Conservation (phyloP, 2,113 vertebrate species). For the Vulpes lagopus region DNA sequence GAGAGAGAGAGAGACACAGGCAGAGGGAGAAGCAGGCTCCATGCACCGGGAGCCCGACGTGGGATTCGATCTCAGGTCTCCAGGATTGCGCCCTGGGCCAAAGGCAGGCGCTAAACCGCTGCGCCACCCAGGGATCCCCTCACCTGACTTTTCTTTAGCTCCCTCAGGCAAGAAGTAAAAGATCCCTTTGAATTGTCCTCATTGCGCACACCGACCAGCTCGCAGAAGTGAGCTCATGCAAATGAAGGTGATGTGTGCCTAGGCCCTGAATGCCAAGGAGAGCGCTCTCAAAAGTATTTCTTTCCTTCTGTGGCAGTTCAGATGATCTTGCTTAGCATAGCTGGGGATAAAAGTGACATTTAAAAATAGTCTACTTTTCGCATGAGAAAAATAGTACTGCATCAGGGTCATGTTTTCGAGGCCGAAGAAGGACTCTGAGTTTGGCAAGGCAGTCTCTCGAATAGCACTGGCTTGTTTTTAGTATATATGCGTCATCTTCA, state of each 20-base stretch:
- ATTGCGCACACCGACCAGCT: not conserved
- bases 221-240: not conserved
- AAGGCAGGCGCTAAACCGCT: too few relatives aligned
- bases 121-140: not conserved
- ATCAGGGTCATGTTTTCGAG: not conserved
- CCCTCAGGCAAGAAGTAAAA: not conserved
- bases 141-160: constrained; percentile 41
- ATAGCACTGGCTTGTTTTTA: not conserved
- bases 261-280: not conserved
- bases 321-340: not conserved
- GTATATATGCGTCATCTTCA: not conserved
- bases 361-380: constrained; percentile 12
- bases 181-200: constrained; percentile 14
- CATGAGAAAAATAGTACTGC: not conserved
- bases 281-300: not conserved
- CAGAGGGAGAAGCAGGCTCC: too few relatives aligned
- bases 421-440: not conserved
- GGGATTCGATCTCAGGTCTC: too few relatives aligned
- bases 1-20: too few relatives aligned
- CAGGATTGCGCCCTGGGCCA: too few relatives aligned
- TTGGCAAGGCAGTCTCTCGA: not conserved
- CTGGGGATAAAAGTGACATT: not conserved
- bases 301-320: not conserved
- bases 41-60: too few relatives aligned
- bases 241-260: not conserved